These are phyloP conservation scores for Thinocorus orbignyianus DNA, from an alignment of 2,113 vertebrate genomes.

Conservation along the genomic window DNA sequence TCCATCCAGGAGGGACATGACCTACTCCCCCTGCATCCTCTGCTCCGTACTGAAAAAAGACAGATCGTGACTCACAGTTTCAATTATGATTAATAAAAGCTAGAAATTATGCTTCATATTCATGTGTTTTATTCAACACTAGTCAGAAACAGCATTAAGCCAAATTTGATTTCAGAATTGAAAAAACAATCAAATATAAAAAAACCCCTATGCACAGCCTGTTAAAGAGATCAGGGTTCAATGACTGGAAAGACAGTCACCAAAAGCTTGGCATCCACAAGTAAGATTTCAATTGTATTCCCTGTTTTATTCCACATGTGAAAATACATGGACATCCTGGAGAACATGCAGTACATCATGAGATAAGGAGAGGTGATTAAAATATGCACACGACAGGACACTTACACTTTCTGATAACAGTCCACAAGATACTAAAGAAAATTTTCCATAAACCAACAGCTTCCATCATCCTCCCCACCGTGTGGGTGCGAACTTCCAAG, in stretches of 20 bases:
- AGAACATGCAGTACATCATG: not conserved
- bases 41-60: slow-evolving; percentile 85
- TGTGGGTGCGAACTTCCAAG: not conserved
- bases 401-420: not conserved
- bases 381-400: fast-evolving
- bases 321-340: not conserved
- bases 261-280: not conserved
- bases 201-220: fast-evolving
- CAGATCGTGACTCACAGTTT: not conserved
- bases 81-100: not conserved
- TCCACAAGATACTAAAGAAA: not conserved
- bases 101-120: not conserved
- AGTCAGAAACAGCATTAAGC: not conserved
- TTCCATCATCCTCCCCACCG: not conserved
- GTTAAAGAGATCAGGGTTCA: not conserved
- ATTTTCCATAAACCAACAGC: not conserved
- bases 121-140: not conserved
- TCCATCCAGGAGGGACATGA: slow-evolving; percentile 92
- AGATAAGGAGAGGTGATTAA: not conserved
- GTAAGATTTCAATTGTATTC: not conserved
- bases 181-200: not conserved
- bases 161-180: not conserved
- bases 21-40: slow-evolving; percentile 87
- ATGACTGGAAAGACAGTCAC: not conserved
- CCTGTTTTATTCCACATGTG: not conserved